phyloP scores from a whole-genome alignment of 2,797 vertebrate species.

The Bovichtus variegatus region DNA sequence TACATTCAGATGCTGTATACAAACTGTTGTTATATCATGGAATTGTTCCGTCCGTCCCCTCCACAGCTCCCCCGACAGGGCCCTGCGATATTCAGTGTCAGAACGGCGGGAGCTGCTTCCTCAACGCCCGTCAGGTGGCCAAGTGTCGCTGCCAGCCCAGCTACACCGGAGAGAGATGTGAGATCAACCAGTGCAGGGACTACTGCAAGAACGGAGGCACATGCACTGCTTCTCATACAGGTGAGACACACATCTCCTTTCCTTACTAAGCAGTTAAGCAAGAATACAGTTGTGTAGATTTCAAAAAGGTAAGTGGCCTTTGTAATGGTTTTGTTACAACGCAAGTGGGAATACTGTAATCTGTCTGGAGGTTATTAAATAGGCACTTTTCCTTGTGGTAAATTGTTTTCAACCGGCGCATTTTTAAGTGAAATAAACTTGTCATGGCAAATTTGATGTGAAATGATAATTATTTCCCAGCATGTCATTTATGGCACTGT shows the following conservation, averaged over 20 bases:
- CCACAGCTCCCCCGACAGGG: conserved; percentile 81
- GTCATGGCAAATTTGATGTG: background rate
- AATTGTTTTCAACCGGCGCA: background rate
- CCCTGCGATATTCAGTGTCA: conserved; percentile 91
- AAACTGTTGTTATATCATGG: background rate
- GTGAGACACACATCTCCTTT: conserved; percentile 69
- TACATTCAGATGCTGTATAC: background rate
- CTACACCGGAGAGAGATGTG: conserved; percentile 92
- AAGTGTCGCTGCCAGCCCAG: conserved; percentile 96
- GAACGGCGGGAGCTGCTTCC: conserved; percentile 95
- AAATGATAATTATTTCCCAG: background rate
- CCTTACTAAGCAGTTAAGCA: background rate
- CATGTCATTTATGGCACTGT: background rate
- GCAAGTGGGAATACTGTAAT: background rate
- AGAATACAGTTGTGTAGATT: background rate
- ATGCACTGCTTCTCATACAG: conserved; percentile 92
- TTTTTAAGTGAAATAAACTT: conserved; percentile 1
- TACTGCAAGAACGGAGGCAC: conserved; percentile 96
- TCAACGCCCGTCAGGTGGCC: conserved; percentile 92
- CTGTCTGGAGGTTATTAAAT: background rate
- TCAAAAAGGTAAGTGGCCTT: background rate
- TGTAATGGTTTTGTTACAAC: background rate
- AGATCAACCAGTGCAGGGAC: conserved; percentile 93
- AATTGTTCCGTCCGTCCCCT: conserved; percentile 65
- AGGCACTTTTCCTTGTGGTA: background rate